These are phyloP conservation scores for Corythaixoides concolor DNA, from an alignment of 2,113 vertebrate genomes.

Conservation along the genomic window DNA sequence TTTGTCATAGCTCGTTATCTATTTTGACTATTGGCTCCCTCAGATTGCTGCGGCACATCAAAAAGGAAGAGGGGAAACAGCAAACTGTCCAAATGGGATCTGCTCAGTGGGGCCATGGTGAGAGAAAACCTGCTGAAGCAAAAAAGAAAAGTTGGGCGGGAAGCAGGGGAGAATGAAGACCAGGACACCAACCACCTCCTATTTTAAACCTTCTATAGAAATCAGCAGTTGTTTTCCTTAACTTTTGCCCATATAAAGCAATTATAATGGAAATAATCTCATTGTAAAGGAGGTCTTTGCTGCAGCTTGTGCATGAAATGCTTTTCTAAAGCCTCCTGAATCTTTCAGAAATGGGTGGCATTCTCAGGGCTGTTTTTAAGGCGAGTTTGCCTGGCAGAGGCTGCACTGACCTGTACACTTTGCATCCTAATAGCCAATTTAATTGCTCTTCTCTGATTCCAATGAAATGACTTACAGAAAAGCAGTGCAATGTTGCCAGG, in stretches of 20 bases:
- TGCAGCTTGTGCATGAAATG: neutral
- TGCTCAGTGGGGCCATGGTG: neutral
- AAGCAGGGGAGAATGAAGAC: neutral
- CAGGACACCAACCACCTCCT: neutral
- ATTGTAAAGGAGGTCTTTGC: neutral
- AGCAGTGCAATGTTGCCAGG: neutral
- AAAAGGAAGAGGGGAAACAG: neutral
- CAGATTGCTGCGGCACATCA: neutral
- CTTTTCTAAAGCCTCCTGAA: neutral
- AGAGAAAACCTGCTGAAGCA: neutral
- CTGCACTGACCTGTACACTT: neutral
- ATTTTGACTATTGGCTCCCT: neutral
- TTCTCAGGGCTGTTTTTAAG: neutral
- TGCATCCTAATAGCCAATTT: neutral
- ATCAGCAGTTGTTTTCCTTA: neutral
- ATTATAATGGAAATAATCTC: neutral
- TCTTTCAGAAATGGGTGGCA: neutral
- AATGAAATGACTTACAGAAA: neutral
- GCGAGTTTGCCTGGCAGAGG: neutral
- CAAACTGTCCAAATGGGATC: neutral
- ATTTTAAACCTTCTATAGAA: neutral
- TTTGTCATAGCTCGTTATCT: neutral
- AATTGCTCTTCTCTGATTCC: neutral
- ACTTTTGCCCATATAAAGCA: neutral
- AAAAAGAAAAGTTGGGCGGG: neutral